Evolutionary conservation across 2,797 vertebrate genomes (phyloP), one percentile per base, ranked within the genome.

Genomic region (Peromyscus aztecus): DNA sequence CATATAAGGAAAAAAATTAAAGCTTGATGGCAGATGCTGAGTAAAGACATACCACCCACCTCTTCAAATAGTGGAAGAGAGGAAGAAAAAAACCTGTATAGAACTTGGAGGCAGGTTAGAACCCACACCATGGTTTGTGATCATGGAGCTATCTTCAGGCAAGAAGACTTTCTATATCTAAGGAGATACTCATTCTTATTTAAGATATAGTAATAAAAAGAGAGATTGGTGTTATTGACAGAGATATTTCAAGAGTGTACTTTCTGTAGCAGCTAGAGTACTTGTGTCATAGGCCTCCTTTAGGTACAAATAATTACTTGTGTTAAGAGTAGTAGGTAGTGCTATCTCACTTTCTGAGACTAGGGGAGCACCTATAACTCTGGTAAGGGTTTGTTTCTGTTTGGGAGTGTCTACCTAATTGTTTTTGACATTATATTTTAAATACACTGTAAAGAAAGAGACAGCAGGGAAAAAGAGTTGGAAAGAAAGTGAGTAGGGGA

Each of bases 1-100:
- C 71, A 73, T 46, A 87, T 76, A 63, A 95, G 2, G 24, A 52
- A 91, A 81, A 14, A 65, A 57, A 40, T 6, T 92, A 94, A 88
- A 71, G 37, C 49, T 40, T 37, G 31, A 90, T 21, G 77, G 21
- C 0, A 85, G 52, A 46, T 67, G 46, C 11, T 83, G 40, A 71
- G 0, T 90, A 2, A 37, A 65, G 37, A 40, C 7, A 0, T 29
- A 2, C 23, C 7, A 69, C 67, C 94, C 40, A 88, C 34, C 86
- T 46, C 31, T 89, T 90, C 49, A 93, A 87, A 16, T 49, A 10
- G 1, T 76, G 37, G 23, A 83, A 34, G 49, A 69, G 37, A 21
- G 67, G 29, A n/a, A 69, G 40, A 77, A 43, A 88, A 6, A 84
- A 86, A 9, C 57, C 37, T 16, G 31, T 24, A 1, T 8, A 46